phyloP scores from a whole-genome alignment of 2,888 invertebrate species.

The Tenthredo amoena region DNA sequence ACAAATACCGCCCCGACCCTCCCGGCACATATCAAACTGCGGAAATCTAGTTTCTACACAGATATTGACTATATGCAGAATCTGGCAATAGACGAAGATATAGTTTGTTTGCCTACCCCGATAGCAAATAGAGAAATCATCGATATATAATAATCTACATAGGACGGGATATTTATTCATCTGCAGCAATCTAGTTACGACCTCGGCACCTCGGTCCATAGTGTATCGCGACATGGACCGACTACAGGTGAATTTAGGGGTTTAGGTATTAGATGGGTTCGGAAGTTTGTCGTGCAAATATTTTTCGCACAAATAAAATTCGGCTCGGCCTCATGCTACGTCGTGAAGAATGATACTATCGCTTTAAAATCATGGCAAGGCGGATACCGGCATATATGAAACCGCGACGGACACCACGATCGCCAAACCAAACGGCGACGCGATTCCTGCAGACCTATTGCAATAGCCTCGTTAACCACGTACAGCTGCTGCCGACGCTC shows the following conservation, averaged over 20 bases:
- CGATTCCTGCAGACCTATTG: background rate
- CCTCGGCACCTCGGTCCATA: background rate
- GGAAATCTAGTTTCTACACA: slow-evolving; percentile 12
- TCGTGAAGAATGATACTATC: slow-evolving; percentile 67
- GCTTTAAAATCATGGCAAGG: slow-evolving; percentile 58
- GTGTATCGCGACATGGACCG: background rate
- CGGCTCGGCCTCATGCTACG: slow-evolving; percentile 64
- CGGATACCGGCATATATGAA: background rate
- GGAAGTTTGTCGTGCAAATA: slow-evolving; percentile 55
- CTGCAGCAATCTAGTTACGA: background rate
- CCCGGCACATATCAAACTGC: background rate
- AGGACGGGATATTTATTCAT: background rate
- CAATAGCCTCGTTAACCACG: slow-evolving; percentile 25
- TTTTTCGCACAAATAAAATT: slow-evolving; percentile 59
- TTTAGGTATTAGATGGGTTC: background rate
- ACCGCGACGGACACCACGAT: background rate
- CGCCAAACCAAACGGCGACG: background rate
- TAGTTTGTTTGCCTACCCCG: background rate
- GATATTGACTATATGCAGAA: slow-evolving; percentile 11
- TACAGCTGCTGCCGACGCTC: slow-evolving; percentile 20
- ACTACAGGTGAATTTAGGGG: background rate
- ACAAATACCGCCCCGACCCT: background rate
- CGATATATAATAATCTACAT: background rate
- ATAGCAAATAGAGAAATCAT: slow-evolving; percentile 25
- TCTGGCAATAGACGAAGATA: slow-evolving; percentile 25